Conservation (phyloP, 2,888 invertebrate genomes). For the Ectropis crepuscularia region DNA sequence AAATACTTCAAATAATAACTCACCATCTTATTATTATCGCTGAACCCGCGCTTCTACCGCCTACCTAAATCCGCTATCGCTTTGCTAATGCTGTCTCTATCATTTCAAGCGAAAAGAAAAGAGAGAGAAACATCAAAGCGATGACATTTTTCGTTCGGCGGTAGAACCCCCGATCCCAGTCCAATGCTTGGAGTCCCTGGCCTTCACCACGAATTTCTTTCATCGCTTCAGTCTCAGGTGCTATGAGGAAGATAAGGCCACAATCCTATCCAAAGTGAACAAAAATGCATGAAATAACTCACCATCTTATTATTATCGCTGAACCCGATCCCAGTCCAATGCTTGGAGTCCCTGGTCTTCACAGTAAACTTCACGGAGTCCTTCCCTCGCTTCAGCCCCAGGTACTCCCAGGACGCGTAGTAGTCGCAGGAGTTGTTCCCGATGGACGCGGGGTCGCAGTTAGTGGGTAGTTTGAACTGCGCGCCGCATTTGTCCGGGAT, state of each 20-base stretch:
- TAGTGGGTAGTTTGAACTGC: slow-evolving; percentile 90
- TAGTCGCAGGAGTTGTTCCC: slow-evolving; percentile 89
- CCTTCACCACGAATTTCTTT: slow-evolving; percentile 79
- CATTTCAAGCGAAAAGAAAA: too few relatives aligned
- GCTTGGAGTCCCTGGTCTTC: slow-evolving; percentile 89
- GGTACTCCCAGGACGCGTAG: slow-evolving; percentile 91
- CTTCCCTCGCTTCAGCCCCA: slow-evolving; percentile 84
- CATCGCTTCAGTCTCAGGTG: too few relatives aligned
- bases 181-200: slow-evolving; percentile 92
- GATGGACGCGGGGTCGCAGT: slow-evolving; percentile 81
- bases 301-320: slow-evolving; percentile 94
- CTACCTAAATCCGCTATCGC: too few relatives aligned
- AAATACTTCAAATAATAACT: slow-evolving; percentile 24
- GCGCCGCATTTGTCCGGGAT: slow-evolving; percentile 88
- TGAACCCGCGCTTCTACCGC: too few relatives aligned
- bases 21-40: slow-evolving; percentile 93
- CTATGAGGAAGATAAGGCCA: too few relatives aligned
- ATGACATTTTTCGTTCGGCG: too few relatives aligned
- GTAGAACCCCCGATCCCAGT: too few relatives aligned
- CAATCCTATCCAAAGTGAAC: too few relatives aligned
- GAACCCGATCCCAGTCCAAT: slow-evolving; percentile 97
- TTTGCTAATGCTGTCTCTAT: too few relatives aligned
- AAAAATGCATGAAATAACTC: slow-evolving; percentile 21
- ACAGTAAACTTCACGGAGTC: slow-evolving; percentile 93
- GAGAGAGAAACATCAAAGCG: too few relatives aligned